Percentiles rank a stretch among this genome's conserved stretches.
These are phyloP conservation scores for Silurus glanis DNA, from an alignment of 2,113 vertebrate genomes.

Conservation along the genomic window DNA sequence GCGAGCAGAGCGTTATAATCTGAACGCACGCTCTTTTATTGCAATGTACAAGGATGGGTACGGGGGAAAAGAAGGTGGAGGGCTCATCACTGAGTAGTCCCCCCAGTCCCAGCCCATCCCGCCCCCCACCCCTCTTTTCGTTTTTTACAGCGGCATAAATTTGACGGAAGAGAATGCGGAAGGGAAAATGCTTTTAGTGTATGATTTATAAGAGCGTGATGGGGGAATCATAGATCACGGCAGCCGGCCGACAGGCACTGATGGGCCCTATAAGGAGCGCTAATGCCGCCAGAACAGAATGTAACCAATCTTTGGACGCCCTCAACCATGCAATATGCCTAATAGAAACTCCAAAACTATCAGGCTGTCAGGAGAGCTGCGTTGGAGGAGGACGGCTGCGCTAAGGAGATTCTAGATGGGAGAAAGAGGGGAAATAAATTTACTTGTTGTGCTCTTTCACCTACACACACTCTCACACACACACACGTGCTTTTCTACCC, in stretches of 20 bases:
- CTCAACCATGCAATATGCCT: constrained; percentile 81
- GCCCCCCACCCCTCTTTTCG: constrained; percentile 34
- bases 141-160: constrained; percentile 76
- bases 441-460: constrained; percentile 69
- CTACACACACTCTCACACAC: not conserved
- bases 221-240: constrained; percentile 79
- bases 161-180: constrained; percentile 70
- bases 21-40: constrained; percentile 47
- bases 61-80: constrained; percentile 21
- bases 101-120: constrained; percentile 38
- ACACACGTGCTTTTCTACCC: not conserved
- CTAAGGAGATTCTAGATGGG: constrained; percentile 28
- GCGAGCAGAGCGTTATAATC: constrained; percentile 36
- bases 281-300: constrained; percentile 82
- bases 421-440: constrained; percentile 62
- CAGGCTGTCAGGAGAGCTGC: constrained; percentile 67
- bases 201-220: constrained; percentile 81
- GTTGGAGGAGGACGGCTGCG: constrained; percentile 36
- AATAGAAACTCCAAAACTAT: constrained; percentile 81
- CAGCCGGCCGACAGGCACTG: constrained; percentile 76
- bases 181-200: constrained; percentile 81
- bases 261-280: constrained; percentile 75
- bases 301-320: constrained; percentile 82
- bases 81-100: constrained; percentile 74
- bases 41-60: constrained; percentile 30